Evolutionary conservation across 2,113 vertebrate species (phyloP).

Genomic region (Brienomyrus longianalis): DNA sequence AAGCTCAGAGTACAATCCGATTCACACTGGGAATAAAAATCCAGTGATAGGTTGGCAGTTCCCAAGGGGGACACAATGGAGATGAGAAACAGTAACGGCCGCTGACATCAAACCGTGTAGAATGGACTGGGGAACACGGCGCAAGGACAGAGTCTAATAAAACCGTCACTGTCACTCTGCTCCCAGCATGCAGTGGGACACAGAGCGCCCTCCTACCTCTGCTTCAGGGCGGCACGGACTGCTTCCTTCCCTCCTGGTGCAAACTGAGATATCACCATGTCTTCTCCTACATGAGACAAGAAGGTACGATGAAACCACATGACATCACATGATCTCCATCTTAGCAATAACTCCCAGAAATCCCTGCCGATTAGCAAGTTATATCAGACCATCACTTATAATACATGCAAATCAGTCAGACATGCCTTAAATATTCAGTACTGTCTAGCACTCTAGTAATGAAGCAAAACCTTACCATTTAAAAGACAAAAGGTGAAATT

Average conservation of each 20-base stretch:
- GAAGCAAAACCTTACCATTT: not conserved
- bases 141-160: not conserved
- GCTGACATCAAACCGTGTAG: not conserved
- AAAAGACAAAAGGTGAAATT: not conserved
- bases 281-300: conserved; percentile 46
- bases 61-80: not conserved
- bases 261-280: conserved; percentile 75
- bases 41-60: not conserved
- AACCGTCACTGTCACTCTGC: not conserved
- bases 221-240: conserved; percentile 64
- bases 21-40: not conserved
- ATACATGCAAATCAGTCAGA: not conserved
- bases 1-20: not conserved
- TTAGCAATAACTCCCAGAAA: not conserved
- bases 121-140: not conserved
- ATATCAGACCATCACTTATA: not conserved
- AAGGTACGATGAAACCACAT: not conserved
- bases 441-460: not conserved
- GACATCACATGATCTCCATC: not conserved
- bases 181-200: not conserved
- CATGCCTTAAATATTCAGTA: not conserved
- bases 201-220: conserved; percentile 62
- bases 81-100: not conserved
- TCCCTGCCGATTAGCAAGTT: not conserved
- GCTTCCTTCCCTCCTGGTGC: conserved; percentile 66